Conservation (phyloP, 2,888 invertebrate species). For the Cataglyphis cursor region DNA sequence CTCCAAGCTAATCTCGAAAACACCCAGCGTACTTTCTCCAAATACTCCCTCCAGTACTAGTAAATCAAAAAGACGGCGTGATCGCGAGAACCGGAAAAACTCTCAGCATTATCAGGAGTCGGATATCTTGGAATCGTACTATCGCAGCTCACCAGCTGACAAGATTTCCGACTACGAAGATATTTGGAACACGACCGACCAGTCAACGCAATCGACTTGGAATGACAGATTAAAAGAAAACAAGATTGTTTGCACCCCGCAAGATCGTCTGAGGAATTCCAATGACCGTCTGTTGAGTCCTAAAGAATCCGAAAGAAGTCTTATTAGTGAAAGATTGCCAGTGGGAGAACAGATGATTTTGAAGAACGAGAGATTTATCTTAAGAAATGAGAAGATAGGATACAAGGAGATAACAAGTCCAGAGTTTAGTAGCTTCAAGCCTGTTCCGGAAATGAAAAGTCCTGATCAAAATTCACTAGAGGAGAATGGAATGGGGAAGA, state of each 20-base stretch:
- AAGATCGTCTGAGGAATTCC: constrained; percentile 77
- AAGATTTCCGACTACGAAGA: constrained; percentile 98
- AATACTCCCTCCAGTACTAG: constrained; percentile 85
- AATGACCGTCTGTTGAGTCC: constrained; percentile 74
- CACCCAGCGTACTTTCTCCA: constrained; percentile 82
- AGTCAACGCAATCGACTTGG: constrained; percentile 84
- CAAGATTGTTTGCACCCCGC: constrained; percentile 67
- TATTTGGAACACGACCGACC: constrained; percentile 91
- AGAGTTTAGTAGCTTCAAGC: constrained; percentile 85
- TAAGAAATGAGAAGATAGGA: constrained; percentile 83
- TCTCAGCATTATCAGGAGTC: constrained; percentile 90
- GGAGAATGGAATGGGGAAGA: constrained; percentile 81
- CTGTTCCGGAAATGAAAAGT: constrained; percentile 80
- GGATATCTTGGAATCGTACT: constrained; percentile 95
- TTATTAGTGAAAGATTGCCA: constrained; percentile 70
- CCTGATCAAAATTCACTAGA: constrained; percentile 77
- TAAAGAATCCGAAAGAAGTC: constrained; percentile 70
- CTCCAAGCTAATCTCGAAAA: constrained; percentile 82
- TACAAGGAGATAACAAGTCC: constrained; percentile 84
- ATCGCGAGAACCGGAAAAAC: constrained; percentile 86
- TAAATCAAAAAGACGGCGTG: constrained; percentile 83
- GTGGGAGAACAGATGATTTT: constrained; percentile 72
- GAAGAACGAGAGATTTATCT: constrained; percentile 80
- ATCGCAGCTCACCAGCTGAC: constrained; percentile 95
- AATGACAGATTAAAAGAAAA: constrained; percentile 77